These are phyloP conservation scores for Pterocles gutturalis DNA, from an alignment of 2,113 vertebrate species.

Conservation along the genomic window DNA sequence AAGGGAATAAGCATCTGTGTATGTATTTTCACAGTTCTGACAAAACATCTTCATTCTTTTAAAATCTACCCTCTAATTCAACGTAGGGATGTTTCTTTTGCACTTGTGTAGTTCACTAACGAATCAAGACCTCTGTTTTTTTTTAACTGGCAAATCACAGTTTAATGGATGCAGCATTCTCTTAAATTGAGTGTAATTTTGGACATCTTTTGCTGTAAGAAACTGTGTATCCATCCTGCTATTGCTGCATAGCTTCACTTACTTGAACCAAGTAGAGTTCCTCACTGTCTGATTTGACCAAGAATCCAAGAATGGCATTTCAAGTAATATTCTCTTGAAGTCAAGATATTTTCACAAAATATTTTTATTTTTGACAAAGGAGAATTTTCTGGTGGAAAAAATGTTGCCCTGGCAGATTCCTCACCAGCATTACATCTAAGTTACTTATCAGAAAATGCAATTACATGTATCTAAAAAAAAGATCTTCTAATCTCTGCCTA, in stretches of 20 bases:
- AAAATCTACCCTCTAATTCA: background rate
- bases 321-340: background rate
- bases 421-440: background rate
- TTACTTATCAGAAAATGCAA: background rate
- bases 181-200: background rate
- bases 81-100: background rate
- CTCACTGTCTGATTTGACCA: background rate
- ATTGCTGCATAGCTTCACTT: background rate
- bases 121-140: background rate
- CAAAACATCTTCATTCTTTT: background rate
- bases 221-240: background rate
- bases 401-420: background rate
- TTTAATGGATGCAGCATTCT: background rate
- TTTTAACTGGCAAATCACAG: background rate
- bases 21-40: background rate
- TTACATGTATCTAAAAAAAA: background rate
- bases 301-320: background rate
- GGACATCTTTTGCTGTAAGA: background rate
- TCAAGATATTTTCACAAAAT: background rate
- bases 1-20: background rate
- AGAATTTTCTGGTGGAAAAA: background rate
- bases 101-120: background rate
- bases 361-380: background rate
- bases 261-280: background rate
- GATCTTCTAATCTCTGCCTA: background rate